These are phyloP conservation scores for Molossus molossus DNA, from an alignment of 2,797 vertebrate genomes.

Conservation along the genomic window DNA sequence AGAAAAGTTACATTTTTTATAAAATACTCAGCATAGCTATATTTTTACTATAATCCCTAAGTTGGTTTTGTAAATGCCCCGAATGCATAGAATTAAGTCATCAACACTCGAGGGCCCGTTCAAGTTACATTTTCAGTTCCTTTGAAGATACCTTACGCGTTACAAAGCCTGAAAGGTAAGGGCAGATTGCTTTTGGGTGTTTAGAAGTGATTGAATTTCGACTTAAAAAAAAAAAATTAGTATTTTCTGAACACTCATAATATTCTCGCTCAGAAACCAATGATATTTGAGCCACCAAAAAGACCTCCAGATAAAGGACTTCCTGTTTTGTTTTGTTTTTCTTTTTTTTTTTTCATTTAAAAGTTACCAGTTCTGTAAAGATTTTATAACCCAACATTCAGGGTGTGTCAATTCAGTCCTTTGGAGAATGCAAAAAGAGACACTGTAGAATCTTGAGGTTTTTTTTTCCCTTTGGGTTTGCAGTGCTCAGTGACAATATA, in stretches of 20 bases:
- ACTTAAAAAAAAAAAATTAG: not conserved
- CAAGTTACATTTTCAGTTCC: slow-evolving; percentile 23
- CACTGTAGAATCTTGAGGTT: not conserved
- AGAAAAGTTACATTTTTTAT: slow-evolving; percentile 41
- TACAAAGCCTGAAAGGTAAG: not conserved
- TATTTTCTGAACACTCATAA: slow-evolving; percentile 18
- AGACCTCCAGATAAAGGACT: not conserved
- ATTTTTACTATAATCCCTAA: slow-evolving; percentile 58
- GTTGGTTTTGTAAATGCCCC: slow-evolving; percentile 3
- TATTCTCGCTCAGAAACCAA: slow-evolving; percentile 34
- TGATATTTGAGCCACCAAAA: slow-evolving; percentile 24
- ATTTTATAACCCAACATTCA: not conserved
- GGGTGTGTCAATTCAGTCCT: not conserved
- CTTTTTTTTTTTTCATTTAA: not conserved
- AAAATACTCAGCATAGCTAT: slow-evolving; percentile 32
- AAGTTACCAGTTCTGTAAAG: not conserved
- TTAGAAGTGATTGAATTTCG: slow-evolving; percentile 47
- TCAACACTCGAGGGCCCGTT: not conserved
- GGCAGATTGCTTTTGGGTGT: not conserved
- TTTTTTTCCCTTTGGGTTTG: not conserved
- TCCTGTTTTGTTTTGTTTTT: not conserved
- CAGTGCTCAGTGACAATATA: not conserved
- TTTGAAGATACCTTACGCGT: not conserved
- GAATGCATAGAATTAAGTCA: not conserved
- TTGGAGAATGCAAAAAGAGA: not conserved